phyloP scores from a whole-genome alignment of 1,140 invertebrate genomes.

The Sminthurinus signatus region DNA sequence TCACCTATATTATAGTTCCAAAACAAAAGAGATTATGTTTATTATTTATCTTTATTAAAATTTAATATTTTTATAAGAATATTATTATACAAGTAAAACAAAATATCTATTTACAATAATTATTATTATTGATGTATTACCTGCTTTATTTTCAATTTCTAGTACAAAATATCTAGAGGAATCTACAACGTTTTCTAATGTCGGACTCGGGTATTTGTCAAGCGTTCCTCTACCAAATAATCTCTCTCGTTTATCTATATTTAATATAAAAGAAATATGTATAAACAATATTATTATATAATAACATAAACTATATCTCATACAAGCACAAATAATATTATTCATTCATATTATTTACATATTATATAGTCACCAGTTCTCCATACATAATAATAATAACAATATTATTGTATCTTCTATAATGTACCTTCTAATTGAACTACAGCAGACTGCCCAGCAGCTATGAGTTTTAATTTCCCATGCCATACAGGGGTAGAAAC shows the following conservation, averaged over 20 bases:
- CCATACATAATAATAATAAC: no score
- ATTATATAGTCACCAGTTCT: no score
- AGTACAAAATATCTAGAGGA: not conserved
- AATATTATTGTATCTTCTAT: no score
- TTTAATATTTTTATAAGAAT: not conserved
- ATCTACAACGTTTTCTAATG: not conserved
- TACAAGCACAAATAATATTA: no score
- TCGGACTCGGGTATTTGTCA: not conserved
- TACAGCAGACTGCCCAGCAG: not conserved
- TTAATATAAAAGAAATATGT: no score
- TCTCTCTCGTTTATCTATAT: not conserved
- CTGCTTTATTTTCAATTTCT: not conserved
- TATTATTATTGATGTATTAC: not conserved
- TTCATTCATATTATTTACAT: no score
- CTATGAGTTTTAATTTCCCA: not conserved
- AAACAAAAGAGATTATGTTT: no score
- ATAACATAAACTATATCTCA: no score
- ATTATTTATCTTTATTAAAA: not conserved
- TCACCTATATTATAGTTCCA: not conserved
- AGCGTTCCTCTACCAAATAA: not conserved
- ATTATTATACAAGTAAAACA: not conserved
- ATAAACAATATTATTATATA: no score
- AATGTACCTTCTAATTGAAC: conserved; percentile 4
- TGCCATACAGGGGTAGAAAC: not conserved
- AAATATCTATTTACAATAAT: not conserved